phyloP scores from a whole-genome alignment of 2,113 vertebrate species.

The mouse (Mus musculus) region DNA sequence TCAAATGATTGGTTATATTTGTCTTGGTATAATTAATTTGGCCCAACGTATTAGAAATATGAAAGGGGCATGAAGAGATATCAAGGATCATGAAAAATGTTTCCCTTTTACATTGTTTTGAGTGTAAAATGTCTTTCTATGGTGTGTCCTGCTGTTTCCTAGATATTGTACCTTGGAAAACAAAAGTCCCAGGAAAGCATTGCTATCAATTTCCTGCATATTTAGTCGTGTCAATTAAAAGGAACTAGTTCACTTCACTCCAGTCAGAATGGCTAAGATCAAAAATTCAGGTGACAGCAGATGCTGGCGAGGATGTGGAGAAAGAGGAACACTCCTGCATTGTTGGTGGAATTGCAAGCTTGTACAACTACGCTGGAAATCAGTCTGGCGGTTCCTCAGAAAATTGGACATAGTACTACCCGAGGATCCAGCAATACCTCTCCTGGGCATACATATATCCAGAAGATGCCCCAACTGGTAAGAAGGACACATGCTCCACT shows the following conservation, averaged over 20 bases:
- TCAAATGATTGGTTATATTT: slow-evolving; percentile 14
- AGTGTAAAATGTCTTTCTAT: not conserved
- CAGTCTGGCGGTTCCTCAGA: too few species aligned
- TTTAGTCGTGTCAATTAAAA: slow-evolving; percentile 40
- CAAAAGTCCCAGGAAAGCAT: not conserved
- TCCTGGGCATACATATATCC: too few species aligned
- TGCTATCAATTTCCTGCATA: not conserved
- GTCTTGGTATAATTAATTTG: slow-evolving; percentile 35
- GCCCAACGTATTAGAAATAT: not conserved
- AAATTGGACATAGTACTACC: too few species aligned
- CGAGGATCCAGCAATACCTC: too few species aligned
- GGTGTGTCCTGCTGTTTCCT: not conserved
- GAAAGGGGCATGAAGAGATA: not conserved
- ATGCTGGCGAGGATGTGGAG: too few species aligned
- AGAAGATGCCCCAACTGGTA: too few species aligned
- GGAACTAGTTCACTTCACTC: not conserved
- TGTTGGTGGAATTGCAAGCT: too few species aligned
- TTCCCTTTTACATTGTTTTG: not conserved
- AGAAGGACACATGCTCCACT: too few species aligned
- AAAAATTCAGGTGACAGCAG: too few species aligned
- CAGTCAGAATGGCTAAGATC: too few species aligned
- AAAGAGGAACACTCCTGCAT: too few species aligned
- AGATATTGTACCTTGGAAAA: not conserved
- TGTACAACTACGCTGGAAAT: too few species aligned
- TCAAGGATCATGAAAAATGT: not conserved